phyloP scores from a whole-genome alignment of 2,888 invertebrate genomes.

The Cephus spinipes region DNA sequence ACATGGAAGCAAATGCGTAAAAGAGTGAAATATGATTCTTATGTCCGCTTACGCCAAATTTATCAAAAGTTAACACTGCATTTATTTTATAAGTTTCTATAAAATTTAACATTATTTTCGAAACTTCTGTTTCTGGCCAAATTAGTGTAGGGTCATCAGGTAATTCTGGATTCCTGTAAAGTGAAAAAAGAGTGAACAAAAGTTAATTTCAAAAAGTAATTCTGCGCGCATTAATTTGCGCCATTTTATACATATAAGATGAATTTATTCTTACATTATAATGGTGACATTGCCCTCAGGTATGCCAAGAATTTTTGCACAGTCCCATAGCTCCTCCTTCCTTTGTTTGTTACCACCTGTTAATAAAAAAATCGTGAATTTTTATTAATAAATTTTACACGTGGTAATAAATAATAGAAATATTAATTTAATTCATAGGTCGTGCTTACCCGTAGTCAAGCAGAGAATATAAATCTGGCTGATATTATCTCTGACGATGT shows the following conservation, averaged over 20 bases:
- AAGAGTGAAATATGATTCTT: slow-evolving; percentile 90
- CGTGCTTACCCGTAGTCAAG: slow-evolving; percentile 80
- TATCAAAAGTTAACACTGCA: slow-evolving; percentile 93
- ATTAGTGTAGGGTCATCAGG: slow-evolving; percentile 81
- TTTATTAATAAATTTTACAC: background rate
- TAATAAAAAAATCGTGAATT: slow-evolving; percentile 12
- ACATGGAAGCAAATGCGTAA: slow-evolving; percentile 83
- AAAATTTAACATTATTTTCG: slow-evolving; percentile 74
- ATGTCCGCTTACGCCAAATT: slow-evolving; percentile 92
- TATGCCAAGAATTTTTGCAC: slow-evolving; percentile 85
- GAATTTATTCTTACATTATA: slow-evolving; percentile 62
- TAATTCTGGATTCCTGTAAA: slow-evolving; percentile 75
- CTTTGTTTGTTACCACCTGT: slow-evolving; percentile 67
- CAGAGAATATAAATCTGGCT: slow-evolving; percentile 85
- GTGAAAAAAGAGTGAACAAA: background rate
- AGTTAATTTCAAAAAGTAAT: background rate
- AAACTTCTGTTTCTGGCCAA: slow-evolving; percentile 80
- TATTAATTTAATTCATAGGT: slow-evolving; percentile 2
- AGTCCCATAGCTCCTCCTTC: slow-evolving; percentile 83
- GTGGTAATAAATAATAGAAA: background rate
- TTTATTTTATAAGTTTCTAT: slow-evolving; percentile 82
- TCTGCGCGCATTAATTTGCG: background rate
- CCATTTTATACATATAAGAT: background rate
- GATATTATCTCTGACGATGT: slow-evolving; percentile 73
- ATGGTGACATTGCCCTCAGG: slow-evolving; percentile 79